Evolutionary conservation across 2,888 invertebrate genomes (phyloP).

Genomic region (Resseliella maxima): DNA sequence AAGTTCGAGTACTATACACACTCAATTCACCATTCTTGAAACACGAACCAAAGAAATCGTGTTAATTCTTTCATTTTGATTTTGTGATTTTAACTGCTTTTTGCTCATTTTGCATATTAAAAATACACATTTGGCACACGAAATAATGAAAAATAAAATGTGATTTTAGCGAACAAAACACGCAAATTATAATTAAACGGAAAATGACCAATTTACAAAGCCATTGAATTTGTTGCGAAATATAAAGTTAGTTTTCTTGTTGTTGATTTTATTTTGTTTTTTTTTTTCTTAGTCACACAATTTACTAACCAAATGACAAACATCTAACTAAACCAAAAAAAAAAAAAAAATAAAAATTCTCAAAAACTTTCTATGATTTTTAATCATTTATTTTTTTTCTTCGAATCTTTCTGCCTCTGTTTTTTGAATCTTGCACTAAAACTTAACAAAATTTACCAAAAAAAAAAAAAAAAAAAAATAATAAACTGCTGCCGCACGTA

Average conservation of each 20-base stretch:
- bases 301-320: not conserved
- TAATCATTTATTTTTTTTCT: constrained; percentile 55
- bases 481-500: constrained; percentile 48
- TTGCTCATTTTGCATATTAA: not conserved
- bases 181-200: not conserved
- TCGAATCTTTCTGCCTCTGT: not conserved
- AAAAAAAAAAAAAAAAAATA: no score
- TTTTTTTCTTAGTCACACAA: not conserved
- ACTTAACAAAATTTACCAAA: not conserved
- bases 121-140: not conserved
- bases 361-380: constrained; percentile 58
- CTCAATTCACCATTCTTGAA: not conserved
- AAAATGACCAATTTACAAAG: not conserved
- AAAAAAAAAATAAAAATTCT: not conserved
- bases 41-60: not conserved
- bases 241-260: not conserved
- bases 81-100: constrained; percentile 54
- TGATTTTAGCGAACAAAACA: not conserved
- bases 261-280: no score
- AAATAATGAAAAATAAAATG: not conserved
- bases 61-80: constrained; percentile 60
- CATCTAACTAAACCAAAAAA: not conserved
- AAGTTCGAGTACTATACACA: constrained; percentile 54
- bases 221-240: constrained; percentile 9
- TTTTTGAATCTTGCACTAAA: constrained; percentile 49